A percentile compares a stretch with the other conserved stretches of the same genome.
These are phyloP conservation scores for Drosophila watanabei DNA, from an alignment of 1,140 invertebrate species.

Conservation along the genomic window DNA sequence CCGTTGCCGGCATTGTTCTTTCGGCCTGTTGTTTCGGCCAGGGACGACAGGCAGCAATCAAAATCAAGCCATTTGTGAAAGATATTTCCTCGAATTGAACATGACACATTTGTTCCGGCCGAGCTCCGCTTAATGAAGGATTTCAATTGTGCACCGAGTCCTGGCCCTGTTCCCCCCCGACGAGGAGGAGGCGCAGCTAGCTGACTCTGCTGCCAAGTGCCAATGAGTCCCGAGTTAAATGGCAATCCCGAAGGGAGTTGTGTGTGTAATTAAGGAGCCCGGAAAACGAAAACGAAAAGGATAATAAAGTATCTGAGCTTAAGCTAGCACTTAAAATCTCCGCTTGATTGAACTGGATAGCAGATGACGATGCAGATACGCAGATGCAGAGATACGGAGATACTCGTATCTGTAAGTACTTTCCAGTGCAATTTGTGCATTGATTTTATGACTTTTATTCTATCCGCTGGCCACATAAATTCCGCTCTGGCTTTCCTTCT, in stretches of 20 bases:
- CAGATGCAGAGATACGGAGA: slow-evolving; percentile 1
- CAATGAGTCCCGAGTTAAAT: slow-evolving; percentile 28
- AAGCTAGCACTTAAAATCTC: background rate
- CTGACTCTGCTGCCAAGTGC: slow-evolving; percentile 18
- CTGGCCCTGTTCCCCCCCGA: background rate
- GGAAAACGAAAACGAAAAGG: slow-evolving; percentile 1
- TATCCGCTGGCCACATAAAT: slow-evolving; percentile 43
- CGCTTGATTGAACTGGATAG: slow-evolving; percentile 12
- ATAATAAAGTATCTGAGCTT: slow-evolving; percentile 7
- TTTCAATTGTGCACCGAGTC: slow-evolving; percentile 20
- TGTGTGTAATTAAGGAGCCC: slow-evolving; percentile 22
- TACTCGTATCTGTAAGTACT: slow-evolving; percentile 36
- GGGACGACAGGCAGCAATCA: slow-evolving; percentile 68
- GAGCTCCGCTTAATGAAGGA: slow-evolving; percentile 58
- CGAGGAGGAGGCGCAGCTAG: background rate
- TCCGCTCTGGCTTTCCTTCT: slow-evolving; percentile 5
- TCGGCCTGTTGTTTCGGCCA: slow-evolving; percentile 33
- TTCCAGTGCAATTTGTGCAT: slow-evolving; percentile 45
- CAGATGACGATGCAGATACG: slow-evolving; percentile 4
- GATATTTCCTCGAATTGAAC: slow-evolving; percentile 66
- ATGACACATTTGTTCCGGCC: slow-evolving; percentile 56
- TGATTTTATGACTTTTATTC: slow-evolving; percentile 65
- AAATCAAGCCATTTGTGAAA: slow-evolving; percentile 61
- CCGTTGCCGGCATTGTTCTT: slow-evolving; percentile 34
- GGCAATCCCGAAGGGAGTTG: slow-evolving; percentile 3